Evolutionary conservation across 2,888 invertebrate genomes (phyloP), one percentile per base, ranked within the genome.

Genomic region (Parapristionchus giblindavisi): DNA sequence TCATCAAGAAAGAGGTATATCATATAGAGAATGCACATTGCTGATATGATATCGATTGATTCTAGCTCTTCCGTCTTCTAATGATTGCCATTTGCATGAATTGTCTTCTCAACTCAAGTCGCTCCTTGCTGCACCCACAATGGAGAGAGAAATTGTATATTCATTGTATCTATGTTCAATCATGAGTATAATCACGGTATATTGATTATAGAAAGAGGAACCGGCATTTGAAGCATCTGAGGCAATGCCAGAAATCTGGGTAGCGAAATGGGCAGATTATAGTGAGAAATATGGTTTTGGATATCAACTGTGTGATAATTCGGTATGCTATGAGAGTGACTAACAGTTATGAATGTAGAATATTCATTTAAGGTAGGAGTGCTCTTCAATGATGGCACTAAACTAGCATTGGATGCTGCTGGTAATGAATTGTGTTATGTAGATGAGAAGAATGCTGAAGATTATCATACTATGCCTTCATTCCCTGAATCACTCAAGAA

Each of bases 211-310:
- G n/a, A n/a, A n/a, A n/a, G n/a, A n/a, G n/a, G 90, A 92, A 86
- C 96, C 95, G 89, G 96, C 96, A 88, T 92, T 94, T 88, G 93
- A 94, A 79, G 96, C 98, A 91, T 98, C 99, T 3, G 94, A 94
- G 3, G 93, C 94, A 0, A 94, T 94, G 85, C 98, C 99, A 0
- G 92, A 98, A 75, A 92, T 96, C 81, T 99, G 98, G 97, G 92
- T 99, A 78, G 94, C 95, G 86, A 98, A 98, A 90, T 99, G 98
- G 98, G 98, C 99, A 21, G 99, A 99, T 90, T 98, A 99, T 90
- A 96, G 96, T 34, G 98, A 99, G 91, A 98, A 98, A 90, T 99
- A 99, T 89, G 99, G 99, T 32, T 94, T 99, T 88, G 98, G 98
- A 0, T 99, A 99, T 90, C 96, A 98, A 89, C 91, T 99, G 48